Evolutionary conservation across 2,797 vertebrate genomes (phyloP), one percentile per base, ranked within the genome.

Genomic region (Telmatherina bonti): DNA sequence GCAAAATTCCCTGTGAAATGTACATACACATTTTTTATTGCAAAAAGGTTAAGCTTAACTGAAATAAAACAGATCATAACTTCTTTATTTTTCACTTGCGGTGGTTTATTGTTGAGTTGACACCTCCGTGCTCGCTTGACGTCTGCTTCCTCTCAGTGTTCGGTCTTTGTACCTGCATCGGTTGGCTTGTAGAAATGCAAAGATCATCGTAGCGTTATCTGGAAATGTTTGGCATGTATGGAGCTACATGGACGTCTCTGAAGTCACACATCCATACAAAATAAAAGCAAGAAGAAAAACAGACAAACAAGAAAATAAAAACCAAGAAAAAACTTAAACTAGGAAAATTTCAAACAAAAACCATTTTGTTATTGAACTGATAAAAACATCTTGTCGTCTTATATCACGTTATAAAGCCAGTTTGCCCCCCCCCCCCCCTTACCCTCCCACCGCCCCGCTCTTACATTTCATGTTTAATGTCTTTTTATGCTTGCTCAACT

Each of bases 1-100:
- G 96, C 96, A 96, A 95, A 94, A 94, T 90, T 94, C 94, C 95
- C 95, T 94, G 94, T 95, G 94, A 95, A 96, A 96, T 94, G 94
- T 96, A 95, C 94, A 96, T 90, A 93, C 52, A 70, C 93, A 90
- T 95, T 92, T 95, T 31, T 97, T 95, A 97, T 97, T 97, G 96
- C 96, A 95, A 94, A 92, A 94, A 96, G 83, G 77, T 92, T 89
- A 91, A 87, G 92, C 94, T 92, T 93, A 91, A 91, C 91, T 93
- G 92, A 94, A 94, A 94, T 93, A 87, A 81, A 61, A 85, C 79
- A 60, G 74, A 85, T 79, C 85, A 85, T 72, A 71, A 70, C 70
- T 76, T 67, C 72, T 61, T 58, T 22, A 80, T 15, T 67, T 71
- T 67, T 55, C 30, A 52, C 45, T 81, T 79, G 83, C 88, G 86